Base-by-base conservation (phyloP, 2,113 vertebrate species). In the Gadus chalcogrammus region DNA sequence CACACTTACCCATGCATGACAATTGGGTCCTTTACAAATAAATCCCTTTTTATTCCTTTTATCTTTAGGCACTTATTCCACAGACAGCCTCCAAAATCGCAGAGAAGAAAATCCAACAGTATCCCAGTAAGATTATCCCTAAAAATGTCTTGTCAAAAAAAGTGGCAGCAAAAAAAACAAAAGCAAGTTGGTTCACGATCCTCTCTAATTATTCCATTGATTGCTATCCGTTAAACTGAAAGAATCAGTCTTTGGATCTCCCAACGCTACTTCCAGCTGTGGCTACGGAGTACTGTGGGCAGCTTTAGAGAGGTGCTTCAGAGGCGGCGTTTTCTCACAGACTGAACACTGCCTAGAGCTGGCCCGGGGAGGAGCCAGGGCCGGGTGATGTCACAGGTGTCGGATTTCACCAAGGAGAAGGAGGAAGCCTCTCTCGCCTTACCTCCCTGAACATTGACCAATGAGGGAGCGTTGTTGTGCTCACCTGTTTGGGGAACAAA, bases 321-420 rank as follows among this genome's bases (percentile, higher is more conserved):
- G 80, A 78, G 90, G 80, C 86, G 83, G 73, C 71, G 88, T 86
- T 85, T 78, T 84, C 88, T 89, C 86, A 87, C 87, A 88, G 81
- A 90, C 88, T 89, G 87, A 89, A 80, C 69, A 42, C 74, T 71
- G 79, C 58, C 76, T 74, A 8, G 82, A 71, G 81, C 69, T 65
- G 73, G 71, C 76, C 76, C 75, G 42, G 82, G 73, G 80, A 82
- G 76, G 90, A 87, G 90, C 82, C 88, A 88, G 85, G 72, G 79
- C 88, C 85, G 81, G 61, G 87, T 90, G 90, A 91, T 89, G 90
- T 92, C 92, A 92, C 79, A 58, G 81, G 90, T 89, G 85, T 91
- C 80, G 70, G 38, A 77, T 90, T 88, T 90, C 90, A 85, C 28
- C 48, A 71, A 13, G 11, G 77, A 53, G 74, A 67, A 65, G 70